phyloP scores from a whole-genome alignment of 2,113 vertebrate genomes.

The Bos indicus region DNA sequence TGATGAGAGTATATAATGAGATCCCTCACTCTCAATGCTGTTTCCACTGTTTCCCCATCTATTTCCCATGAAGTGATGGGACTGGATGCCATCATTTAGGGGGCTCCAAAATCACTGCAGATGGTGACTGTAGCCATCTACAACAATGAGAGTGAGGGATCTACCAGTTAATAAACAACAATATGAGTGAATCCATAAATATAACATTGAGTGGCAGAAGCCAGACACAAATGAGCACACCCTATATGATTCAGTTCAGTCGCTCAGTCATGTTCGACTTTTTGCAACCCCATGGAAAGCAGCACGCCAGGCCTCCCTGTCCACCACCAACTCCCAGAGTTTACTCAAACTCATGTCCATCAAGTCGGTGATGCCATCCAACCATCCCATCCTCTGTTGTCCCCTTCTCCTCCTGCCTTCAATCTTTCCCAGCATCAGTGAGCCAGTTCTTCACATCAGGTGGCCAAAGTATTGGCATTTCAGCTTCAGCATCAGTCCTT shows the following conservation, averaged over 20 bases:
- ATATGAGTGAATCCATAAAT: neutral
- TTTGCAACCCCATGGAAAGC: neutral
- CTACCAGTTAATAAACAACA: neutral
- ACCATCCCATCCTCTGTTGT: neutral
- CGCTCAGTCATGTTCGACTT: accelerated
- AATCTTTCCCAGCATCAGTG: neutral
- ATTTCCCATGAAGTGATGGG: too few relatives aligned
- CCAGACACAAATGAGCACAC: neutral
- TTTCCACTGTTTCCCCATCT: too few relatives aligned
- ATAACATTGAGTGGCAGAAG: neutral
- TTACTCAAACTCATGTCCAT: neutral
- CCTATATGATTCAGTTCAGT: neutral
- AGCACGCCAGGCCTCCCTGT: neutral
- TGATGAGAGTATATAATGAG: neutral
- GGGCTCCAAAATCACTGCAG: too few relatives aligned
- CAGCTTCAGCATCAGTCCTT: neutral
- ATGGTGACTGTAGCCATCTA: too few relatives aligned
- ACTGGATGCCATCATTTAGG: too few relatives aligned
- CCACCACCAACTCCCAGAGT: neutral
- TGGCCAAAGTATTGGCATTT: neutral
- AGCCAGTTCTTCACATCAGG: neutral
- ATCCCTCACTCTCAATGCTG: too few relatives aligned
- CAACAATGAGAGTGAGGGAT: neutral
- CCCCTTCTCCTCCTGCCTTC: neutral
- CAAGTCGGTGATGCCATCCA: neutral